Evolutionary conservation across 2,113 vertebrate species (phyloP).

Genomic region (Caretta caretta): DNA sequence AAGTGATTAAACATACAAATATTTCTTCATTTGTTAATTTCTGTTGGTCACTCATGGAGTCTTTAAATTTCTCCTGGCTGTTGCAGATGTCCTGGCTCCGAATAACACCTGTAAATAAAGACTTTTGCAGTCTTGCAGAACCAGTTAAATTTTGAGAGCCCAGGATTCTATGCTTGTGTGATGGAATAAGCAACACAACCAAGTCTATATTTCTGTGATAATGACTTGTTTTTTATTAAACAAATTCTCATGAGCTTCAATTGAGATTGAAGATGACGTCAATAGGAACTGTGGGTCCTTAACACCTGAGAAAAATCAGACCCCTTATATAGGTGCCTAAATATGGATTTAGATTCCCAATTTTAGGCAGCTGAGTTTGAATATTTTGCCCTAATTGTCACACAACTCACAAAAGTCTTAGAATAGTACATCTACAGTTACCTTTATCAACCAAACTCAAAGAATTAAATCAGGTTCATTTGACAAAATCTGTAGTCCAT

Average conservation of each 20-base stretch:
- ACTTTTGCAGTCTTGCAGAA: neutral
- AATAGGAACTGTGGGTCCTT: neutral
- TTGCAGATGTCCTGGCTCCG: neutral
- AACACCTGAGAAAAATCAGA: neutral
- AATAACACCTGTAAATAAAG: neutral
- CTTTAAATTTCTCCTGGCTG: slow-evolving; percentile 14
- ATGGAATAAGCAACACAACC: neutral
- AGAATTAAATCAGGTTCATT: neutral
- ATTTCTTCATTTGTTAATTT: slow-evolving; percentile 55
- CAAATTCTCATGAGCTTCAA: neutral
- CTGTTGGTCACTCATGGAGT: slow-evolving; percentile 35
- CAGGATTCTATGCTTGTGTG: neutral
- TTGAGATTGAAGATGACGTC: neutral
- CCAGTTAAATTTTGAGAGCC: neutral
- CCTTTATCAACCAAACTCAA: neutral
- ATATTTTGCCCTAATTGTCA: neutral
- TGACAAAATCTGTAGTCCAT: neutral
- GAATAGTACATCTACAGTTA: neutral
- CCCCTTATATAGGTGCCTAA: neutral
- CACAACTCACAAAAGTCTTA: neutral
- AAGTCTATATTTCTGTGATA: neutral
- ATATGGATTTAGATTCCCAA: neutral
- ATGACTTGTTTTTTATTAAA: neutral
- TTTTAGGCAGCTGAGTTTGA: neutral
- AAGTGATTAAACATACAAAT: neutral